phyloP scores from a whole-genome alignment of 2,888 invertebrate species.

The Marasmarcha lunaedactyla region DNA sequence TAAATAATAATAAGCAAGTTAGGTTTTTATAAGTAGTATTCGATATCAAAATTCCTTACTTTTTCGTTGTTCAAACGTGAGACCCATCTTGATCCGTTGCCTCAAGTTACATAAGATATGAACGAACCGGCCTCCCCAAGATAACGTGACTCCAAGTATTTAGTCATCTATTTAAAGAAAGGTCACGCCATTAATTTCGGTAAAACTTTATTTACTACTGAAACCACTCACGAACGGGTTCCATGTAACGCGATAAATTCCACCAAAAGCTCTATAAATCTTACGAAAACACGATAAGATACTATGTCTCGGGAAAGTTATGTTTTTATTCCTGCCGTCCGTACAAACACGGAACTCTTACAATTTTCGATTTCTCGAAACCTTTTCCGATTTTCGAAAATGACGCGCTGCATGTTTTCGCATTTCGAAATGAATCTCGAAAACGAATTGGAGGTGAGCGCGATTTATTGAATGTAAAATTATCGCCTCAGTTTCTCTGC shows the following conservation, averaged over 20 bases:
- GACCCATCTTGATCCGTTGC: too few species aligned
- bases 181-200: conserved; percentile 57
- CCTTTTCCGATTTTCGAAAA: conserved; percentile 18
- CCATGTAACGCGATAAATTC: conserved; percentile 58
- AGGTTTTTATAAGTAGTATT: too few species aligned
- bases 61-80: too few species aligned
- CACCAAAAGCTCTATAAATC: conserved; percentile 60
- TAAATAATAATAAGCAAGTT: too few species aligned
- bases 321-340: conserved; percentile 47
- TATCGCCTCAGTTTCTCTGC: conserved; percentile 30
- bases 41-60: too few species aligned
- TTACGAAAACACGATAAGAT: conserved; percentile 61
- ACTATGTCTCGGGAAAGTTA: conserved; percentile 64
- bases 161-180: conserved; percentile 68
- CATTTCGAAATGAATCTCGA: conserved; percentile 15
- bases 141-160: conserved; percentile 58
- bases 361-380: background rate
- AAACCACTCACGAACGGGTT: conserved; percentile 61
- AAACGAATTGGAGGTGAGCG: conserved; percentile 29
- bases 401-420: conserved; percentile 12
- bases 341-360: conserved; percentile 48
- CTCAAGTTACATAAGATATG: conserved; percentile 50
- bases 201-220: conserved; percentile 61
- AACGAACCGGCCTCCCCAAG: conserved; percentile 44
- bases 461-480: conserved; percentile 36